phyloP scores from a whole-genome alignment of 2,797 vertebrate species.

The Zenarchopterus dispar region DNA sequence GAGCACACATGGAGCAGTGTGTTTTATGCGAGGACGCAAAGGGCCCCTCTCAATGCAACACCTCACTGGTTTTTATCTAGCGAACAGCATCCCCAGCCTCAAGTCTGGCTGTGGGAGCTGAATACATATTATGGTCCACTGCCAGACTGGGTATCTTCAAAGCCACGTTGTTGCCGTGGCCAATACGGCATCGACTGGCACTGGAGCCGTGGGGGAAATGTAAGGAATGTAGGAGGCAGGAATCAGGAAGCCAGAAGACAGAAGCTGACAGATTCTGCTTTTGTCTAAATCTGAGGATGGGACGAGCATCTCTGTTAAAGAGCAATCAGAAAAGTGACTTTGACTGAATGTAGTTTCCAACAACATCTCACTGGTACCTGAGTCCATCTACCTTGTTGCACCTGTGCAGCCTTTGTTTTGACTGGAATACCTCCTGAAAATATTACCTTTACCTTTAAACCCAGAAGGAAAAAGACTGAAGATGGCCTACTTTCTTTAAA shows the following conservation, averaged over 20 bases:
- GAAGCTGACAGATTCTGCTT: conserved; percentile 25
- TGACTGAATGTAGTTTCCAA: conserved; percentile 1
- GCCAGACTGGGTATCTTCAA: conserved; percentile 31
- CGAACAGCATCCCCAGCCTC: conserved; percentile 47
- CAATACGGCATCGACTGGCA: conserved; percentile 35
- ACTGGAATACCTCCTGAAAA: conserved; percentile 57
- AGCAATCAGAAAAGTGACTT: conserved; percentile 6
- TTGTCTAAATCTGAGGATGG: conserved; percentile 20
- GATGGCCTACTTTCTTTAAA: neutral
- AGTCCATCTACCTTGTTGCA: neutral
- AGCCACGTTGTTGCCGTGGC: conserved; percentile 13
- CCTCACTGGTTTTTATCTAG: conserved; percentile 72
- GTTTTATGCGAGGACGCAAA: conserved; percentile 66
- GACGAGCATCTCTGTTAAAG: conserved; percentile 17
- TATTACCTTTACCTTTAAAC: conserved; percentile 62
- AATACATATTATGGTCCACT: conserved; percentile 53
- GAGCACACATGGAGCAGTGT: conserved; percentile 70
- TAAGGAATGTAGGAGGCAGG: conserved; percentile 23
- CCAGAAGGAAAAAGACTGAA: neutral
- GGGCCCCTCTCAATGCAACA: conserved; percentile 60
- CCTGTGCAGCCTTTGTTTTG: conserved; percentile 10
- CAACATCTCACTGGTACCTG: neutral
- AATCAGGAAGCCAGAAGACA: conserved; percentile 55
- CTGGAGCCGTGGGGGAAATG: conserved; percentile 13
- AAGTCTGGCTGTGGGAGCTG: conserved; percentile 44